Evolutionary conservation across 2,113 vertebrate species (phyloP), one percentile per base, ranked within the genome.

Genomic region (Coryphaenoides rupestris): DNA sequence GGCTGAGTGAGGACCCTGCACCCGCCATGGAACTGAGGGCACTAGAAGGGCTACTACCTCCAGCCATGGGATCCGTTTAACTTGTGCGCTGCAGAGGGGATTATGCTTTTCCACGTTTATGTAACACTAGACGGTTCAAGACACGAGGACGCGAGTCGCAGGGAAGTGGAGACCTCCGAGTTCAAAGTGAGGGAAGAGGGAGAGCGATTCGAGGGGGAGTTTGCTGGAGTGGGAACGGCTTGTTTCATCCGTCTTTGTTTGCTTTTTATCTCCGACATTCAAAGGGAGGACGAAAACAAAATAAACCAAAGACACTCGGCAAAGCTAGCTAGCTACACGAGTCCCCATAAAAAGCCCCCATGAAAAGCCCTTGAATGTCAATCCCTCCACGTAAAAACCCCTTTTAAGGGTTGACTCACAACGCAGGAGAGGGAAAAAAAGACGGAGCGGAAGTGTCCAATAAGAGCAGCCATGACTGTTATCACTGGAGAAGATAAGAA

Each of bases 31-130:
- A 50, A 50, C 63, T 60, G 28, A 16, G 24, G 57, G 52, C 26
- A 60, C n/a, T n/a, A n/a, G n/a, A 61, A 21, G 60, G 60, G 63
- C 33, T 40, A 40, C 33, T 40, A 40, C 33, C 33, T 40, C 33
- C 9, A 40, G 33, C 33, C 33, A n/a, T 13, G 33, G 33, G 68
- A 65, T 78, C 81, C 76, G 78, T 65, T 58, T 60, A 77, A 72
- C 70, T 1, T 72, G 66, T 47, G 69, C 63, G 63, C 71, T 65
- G 63, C 71, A 70, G 69, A 16, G 24, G 58, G 54, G 69, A 54
- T 5, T 22, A 65, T 21, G 26, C 63, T 73, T 55, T n/a, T 62
- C 45, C 61, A 33, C 45, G 3, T 77, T 82, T 77, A 79, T 68
- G 68, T 61, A 85, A 83, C 62, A 19, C 16, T 58, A 56, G 64